Base-by-base conservation (phyloP, 2,797 vertebrate species). In the Crax fasciolata region DNA sequence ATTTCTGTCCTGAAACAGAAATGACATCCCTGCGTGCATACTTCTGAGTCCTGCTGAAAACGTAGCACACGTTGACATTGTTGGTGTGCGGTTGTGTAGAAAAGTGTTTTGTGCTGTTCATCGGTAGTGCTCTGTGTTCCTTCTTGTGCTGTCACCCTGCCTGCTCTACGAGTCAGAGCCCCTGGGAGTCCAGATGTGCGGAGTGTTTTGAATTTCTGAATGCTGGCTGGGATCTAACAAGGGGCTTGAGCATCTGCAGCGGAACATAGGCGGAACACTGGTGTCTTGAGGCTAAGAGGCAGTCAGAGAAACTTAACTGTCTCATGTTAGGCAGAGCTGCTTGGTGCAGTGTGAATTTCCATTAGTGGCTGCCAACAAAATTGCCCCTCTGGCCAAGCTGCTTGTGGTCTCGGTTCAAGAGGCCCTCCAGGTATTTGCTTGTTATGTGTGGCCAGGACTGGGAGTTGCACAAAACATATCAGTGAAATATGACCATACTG, bases 31-130 rank as follows among this genome's bases (percentile, higher is more conserved):
- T 12, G 30, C 71, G 27, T 7, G 5, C 11, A 24, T 57, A 38
- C 21, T 43, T n/a, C 18, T 1, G 14, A 28, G 54, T 10, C 39
- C 76, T 24, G 10, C 11, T 75, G 59, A 7, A 44, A 82, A 52
- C 38, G 19, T 11, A 35, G 46, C 3, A 4, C 0, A 1, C 15
- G 6, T 10, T 66, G 18, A 15, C 6, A 2, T 25, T 52, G 68
- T 30, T 46, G 41, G 35, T 13, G 13, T 28, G 6, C 0, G 1
- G 41, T 8, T 72, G 16, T 43, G 70, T 5, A 41, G 72, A 52
- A 82, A 38, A 52, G 15, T 17, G 2, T 51, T 76, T 48, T 20
- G 1, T 25, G 19, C 46, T 19, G 20, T 75, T 74, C 43, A 27
- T 44, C 63, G 43, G 12, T 7, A 38, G 68, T 39, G 44, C 62